Base-by-base conservation (phyloP, 1,140 invertebrate genomes). In the Papilio dardanus region DNA sequence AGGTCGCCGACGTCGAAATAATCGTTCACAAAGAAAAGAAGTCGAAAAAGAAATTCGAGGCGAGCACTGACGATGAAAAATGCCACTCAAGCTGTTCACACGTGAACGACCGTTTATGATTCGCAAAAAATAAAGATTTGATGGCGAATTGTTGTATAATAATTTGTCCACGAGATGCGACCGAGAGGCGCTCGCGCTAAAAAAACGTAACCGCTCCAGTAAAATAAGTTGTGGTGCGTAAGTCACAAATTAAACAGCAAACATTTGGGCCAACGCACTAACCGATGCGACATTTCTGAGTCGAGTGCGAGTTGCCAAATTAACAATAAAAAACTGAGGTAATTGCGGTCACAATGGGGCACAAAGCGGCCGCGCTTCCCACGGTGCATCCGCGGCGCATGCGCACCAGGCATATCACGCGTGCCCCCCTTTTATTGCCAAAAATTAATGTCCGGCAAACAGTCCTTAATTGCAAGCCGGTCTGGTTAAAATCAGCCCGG, bases 391-490 rank as follows among this genome's bases (percentile, higher is more conserved):
- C 77, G 76, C 77, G 37, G 81, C 79, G 81, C 84, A 84, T 84
- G 85, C 87, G 86, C 85, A 88, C 86, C 89, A 84, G 86, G 86
- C 90, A 93, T 92, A 87, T 85, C 86, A 69, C 68, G 86, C 87
- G 82, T 86, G 87, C 89, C 83, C 86, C 80, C 86, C 88, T 89
- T 93, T 93, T 93, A 93, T 93, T 93, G 89, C 90, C 91, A 92
- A 93, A 93, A 93, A 93, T 93, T 91, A 93, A 92, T 91, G 90
- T 81, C 84, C 90, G 78, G 89, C 90, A 92, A 91, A 92, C 83
- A 92, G 89, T 82, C 83, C 86, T 84, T 92, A 92, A 93, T 91
- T 92, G 86, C 85, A 81, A 82, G 77, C 81, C 81, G 77, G 83
- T 77, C 85, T 84, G 54, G 54, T 87, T 83, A 81, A 81, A 78